Conservation (phyloP, 2,888 invertebrate species). For the Andrena haemorrhoa region DNA sequence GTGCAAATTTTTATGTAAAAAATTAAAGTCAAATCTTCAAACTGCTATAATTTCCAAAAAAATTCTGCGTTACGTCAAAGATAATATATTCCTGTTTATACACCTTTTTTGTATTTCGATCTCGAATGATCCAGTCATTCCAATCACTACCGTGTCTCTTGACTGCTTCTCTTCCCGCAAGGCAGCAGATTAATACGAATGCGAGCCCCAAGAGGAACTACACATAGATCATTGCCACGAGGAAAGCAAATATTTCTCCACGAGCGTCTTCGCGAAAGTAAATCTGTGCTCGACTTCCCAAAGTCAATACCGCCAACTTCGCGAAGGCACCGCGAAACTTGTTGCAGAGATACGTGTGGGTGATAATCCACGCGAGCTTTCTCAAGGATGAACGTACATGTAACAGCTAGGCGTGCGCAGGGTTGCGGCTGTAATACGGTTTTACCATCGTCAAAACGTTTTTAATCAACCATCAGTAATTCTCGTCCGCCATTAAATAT, state of each 20-base stretch:
- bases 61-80: too few species aligned
- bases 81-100: too few species aligned
- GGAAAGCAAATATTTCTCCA: slow-evolving; percentile 1
- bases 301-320: slow-evolving; percentile 18
- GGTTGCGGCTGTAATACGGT: background rate
- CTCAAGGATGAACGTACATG: slow-evolving; percentile 1
- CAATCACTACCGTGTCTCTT: too few species aligned
- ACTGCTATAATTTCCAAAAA: too few species aligned
- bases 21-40: too few species aligned
- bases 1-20: too few species aligned
- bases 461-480: background rate
- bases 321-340: background rate
- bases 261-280: background rate
- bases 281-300: slow-evolving; percentile 6
- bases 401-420: background rate
- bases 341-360: background rate
- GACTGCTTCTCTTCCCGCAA: background rate
- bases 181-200: background rate
- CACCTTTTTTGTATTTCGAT: too few species aligned
- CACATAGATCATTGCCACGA: background rate
- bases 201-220: background rate
- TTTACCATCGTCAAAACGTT: background rate
- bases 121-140: too few species aligned
- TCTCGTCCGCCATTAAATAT: background rate
- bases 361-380: slow-evolving; percentile 7